Evolutionary conservation across 2,888 invertebrate species (phyloP).

Genomic region (Volucella bombylans): DNA sequence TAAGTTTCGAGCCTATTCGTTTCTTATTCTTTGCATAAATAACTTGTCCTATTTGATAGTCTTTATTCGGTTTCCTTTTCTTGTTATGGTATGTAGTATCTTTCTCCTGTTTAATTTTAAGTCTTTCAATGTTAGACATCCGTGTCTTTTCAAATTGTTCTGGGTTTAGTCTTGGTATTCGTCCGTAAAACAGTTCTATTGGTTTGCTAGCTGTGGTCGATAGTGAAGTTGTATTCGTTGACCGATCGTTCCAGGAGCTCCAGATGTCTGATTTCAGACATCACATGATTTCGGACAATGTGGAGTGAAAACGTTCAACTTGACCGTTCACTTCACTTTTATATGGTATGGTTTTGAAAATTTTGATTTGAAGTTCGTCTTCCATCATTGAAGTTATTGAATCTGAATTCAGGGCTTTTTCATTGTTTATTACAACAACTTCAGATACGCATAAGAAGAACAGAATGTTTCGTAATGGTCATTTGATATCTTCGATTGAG

Average conservation of each 20-base stretch:
- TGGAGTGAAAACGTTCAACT: too few species aligned
- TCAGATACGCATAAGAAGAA: too few species aligned
- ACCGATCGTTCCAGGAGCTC: background rate
- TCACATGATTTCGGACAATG: background rate
- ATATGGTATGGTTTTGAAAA: too few species aligned
- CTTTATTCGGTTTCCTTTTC: conserved; percentile 43
- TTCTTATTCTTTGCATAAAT: conserved; percentile 9
- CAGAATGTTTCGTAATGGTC: too few species aligned
- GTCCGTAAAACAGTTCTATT: background rate
- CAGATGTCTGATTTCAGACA: background rate
- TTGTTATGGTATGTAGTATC: background rate
- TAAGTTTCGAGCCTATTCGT: too few species aligned
- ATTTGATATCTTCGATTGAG: too few species aligned
- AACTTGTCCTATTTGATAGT: conserved; percentile 42
- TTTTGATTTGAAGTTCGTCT: too few species aligned
- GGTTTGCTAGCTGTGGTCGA: background rate
- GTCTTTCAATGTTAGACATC: background rate
- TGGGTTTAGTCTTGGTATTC: background rate
- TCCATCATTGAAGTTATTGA: too few species aligned
- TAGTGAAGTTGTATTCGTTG: background rate
- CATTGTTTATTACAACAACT: too few species aligned
- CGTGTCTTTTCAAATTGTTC: background rate
- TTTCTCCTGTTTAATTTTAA: background rate
- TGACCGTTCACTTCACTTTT: too few species aligned
- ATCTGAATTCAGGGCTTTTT: too few species aligned